These are phyloP conservation scores for Habrosyne pyritoides DNA, from an alignment of 2,888 invertebrate species.

Conservation along the genomic window DNA sequence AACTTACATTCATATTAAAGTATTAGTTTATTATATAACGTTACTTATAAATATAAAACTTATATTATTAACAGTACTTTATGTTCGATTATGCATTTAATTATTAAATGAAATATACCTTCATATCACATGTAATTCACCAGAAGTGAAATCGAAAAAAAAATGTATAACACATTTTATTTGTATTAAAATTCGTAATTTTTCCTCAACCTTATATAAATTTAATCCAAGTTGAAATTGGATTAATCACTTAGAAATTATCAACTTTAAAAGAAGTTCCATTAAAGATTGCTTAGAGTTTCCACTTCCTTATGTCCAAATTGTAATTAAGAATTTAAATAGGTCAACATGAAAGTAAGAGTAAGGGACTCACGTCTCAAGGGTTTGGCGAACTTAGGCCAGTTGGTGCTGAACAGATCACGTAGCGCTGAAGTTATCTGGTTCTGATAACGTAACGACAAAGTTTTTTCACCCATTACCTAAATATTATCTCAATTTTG, in stretches of 20 bases:
- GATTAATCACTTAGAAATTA: background rate
- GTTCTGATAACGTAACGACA: constrained; percentile 3
- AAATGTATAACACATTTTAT: too few relatives aligned
- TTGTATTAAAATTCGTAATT: too few relatives aligned
- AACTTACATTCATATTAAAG: too few relatives aligned
- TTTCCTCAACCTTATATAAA: too few relatives aligned
- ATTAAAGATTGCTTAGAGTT: background rate
- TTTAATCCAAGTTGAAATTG: background rate
- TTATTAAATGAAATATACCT: too few relatives aligned
- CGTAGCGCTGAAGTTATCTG: constrained; percentile 1
- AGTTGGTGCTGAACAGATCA: constrained; percentile 3
- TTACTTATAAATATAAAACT: too few relatives aligned
- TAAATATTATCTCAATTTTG: background rate
- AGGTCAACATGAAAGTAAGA: background rate
- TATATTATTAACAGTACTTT: too few relatives aligned
- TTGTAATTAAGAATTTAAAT: background rate
- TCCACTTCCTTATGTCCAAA: background rate
- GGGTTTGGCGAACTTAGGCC: constrained; percentile 5
- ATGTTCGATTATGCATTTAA: too few relatives aligned
- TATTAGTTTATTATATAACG: too few relatives aligned
- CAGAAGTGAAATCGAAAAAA: too few relatives aligned
- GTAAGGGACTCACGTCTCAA: background rate
- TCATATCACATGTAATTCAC: too few relatives aligned
- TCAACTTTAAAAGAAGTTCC: background rate
- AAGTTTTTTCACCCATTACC: background rate